These are phyloP conservation scores for Tarsius wallacei DNA, from an alignment of 2,797 vertebrate species.

Conservation along the genomic window DNA sequence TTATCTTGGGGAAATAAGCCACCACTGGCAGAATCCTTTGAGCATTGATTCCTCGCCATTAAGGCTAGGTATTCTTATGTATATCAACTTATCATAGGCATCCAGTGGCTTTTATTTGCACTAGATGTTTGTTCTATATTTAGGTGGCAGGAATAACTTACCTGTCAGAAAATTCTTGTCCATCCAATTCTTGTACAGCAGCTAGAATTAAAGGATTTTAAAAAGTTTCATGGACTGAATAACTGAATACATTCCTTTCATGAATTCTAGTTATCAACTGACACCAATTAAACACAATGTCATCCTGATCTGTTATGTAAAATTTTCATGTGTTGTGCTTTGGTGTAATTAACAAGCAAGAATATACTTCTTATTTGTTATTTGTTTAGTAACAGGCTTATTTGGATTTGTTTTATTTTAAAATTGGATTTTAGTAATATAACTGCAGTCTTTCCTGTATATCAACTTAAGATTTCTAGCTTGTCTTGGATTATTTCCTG, in stretches of 20 bases:
- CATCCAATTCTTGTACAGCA: background rate
- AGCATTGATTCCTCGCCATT: background rate
- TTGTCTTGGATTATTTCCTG: conserved; percentile 42
- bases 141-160: background rate
- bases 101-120: background rate
- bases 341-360: conserved; percentile 44
- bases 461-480: conserved; percentile 37
- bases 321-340: conserved; percentile 29
- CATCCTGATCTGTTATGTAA: conserved; percentile 17
- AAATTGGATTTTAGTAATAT: background rate
- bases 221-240: background rate
- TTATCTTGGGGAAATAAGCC: conserved; percentile 36
- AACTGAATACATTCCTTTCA: conserved; percentile 29
- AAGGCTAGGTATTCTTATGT: background rate
- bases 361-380: conserved; percentile 3
- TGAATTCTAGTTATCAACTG: conserved; percentile 29
- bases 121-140: background rate
- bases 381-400: conserved; percentile 17
- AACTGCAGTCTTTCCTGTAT: background rate
- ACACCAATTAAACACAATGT: background rate
- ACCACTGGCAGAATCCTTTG: conserved; percentile 13
- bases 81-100: conserved; percentile 8
- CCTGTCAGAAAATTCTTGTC: background rate
- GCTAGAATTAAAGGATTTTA: background rate
- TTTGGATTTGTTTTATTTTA: conserved; percentile 27